Conservation (phyloP, 1,140 invertebrate species). For the Melipona quadrifasciata region DNA sequence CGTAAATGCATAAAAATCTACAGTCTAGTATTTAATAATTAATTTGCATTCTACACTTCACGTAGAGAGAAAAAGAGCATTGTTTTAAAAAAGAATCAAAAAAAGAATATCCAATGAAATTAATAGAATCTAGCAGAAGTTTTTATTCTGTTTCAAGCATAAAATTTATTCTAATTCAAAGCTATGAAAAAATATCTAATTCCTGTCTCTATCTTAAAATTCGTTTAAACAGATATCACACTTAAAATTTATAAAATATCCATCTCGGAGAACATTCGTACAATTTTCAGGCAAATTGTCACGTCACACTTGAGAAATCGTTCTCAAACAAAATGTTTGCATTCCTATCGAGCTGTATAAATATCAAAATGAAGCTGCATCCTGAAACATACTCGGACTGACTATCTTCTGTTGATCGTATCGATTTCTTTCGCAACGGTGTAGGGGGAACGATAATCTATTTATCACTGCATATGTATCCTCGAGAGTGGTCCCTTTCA, state of each 20-base stretch:
- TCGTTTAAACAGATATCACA: too few species aligned
- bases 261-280: background rate
- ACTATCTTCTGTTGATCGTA: background rate
- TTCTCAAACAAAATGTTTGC: background rate
- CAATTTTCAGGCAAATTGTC: background rate
- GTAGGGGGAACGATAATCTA: constrained; percentile 18
- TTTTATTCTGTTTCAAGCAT: too few species aligned
- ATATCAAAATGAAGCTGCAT: background rate
- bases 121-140: too few species aligned
- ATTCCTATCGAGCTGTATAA: background rate
- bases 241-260: too few species aligned
- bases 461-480: constrained; percentile 31
- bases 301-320: background rate
- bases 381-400: background rate
- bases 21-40: too few species aligned
- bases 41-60: too few species aligned
- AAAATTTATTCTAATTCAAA: background rate
- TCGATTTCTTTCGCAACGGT: background rate
- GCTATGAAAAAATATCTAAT: background rate
- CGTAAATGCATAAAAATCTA: too few species aligned
- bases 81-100: background rate
- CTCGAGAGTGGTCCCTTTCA: constrained; percentile 28
- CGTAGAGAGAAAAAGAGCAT: background rate
- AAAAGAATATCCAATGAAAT: background rate
- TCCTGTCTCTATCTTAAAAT: too few species aligned